Conservation (phyloP, 2,797 vertebrate species). For the Glyptemys insculpta region DNA sequence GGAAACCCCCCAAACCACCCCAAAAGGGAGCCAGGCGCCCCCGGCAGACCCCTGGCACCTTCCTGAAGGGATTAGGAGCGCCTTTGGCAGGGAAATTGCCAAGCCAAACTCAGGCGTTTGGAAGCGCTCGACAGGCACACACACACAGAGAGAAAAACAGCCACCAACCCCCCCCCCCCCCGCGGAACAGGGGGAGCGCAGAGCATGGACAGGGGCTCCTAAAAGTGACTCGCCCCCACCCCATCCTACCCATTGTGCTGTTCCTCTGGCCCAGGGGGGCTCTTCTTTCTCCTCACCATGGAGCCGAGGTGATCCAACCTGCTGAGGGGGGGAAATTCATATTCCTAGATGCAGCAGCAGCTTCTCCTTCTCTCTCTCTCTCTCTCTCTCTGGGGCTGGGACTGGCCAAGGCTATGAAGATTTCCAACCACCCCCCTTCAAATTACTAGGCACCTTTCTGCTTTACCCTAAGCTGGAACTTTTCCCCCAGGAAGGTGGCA, state of each 20-base stretch:
- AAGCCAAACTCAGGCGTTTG: slow-evolving; percentile 58
- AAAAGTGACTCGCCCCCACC: slow-evolving; percentile 82
- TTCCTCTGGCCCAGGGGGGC: slow-evolving; percentile 83
- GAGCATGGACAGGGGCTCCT: background rate
- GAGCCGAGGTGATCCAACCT: slow-evolving; percentile 82
- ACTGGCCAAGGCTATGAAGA: slow-evolving; percentile 81
- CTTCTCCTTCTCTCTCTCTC: slow-evolving; percentile 78
- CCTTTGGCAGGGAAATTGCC: slow-evolving; percentile 44
- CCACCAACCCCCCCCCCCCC: background rate
- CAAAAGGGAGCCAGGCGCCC: background rate
- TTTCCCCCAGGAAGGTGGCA: background rate
- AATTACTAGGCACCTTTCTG: slow-evolving; percentile 57
- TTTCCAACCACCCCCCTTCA: slow-evolving; percentile 28
- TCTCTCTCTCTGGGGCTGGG: slow-evolving; percentile 83
- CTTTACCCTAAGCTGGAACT: background rate
- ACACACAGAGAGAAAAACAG: slow-evolving; percentile 30
- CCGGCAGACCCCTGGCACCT: background rate
- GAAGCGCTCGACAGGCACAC: slow-evolving; percentile 51
- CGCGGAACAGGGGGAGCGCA: slow-evolving; percentile 1
- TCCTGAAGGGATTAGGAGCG: slow-evolving; percentile 17
- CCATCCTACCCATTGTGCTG: slow-evolving; percentile 85
- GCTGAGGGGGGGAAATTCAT: slow-evolving; percentile 84
- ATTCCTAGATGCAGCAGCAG: slow-evolving; percentile 79
- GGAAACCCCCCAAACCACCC: background rate
- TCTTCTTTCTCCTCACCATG: slow-evolving; percentile 94